Conservation (phyloP, 2,797 vertebrate species). For the Acanthurus leucopareius region DNA sequence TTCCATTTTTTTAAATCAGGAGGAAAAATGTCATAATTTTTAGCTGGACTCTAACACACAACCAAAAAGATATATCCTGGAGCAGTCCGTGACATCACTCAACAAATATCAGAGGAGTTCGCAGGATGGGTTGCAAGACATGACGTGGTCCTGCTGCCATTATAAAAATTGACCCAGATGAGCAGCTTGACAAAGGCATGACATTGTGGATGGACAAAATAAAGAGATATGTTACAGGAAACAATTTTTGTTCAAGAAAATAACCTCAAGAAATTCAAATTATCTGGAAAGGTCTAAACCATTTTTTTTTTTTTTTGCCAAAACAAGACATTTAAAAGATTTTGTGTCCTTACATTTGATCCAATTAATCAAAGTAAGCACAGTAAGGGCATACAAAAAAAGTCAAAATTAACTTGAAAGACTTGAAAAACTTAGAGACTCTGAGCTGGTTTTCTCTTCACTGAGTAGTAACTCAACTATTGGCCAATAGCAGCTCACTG, state of each 20-base stretch:
- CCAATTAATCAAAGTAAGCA: background rate
- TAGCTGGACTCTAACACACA: background rate
- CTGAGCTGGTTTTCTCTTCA: conserved; percentile 51
- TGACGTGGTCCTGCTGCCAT: background rate
- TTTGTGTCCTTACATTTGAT: conserved; percentile 4
- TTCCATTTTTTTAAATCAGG: background rate
- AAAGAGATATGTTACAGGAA: background rate
- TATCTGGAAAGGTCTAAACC: background rate
- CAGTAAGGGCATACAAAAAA: background rate
- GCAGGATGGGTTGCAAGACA: background rate
- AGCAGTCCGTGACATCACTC: background rate
- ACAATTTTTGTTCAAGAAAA: background rate
- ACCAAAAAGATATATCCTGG: background rate
- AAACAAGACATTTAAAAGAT: background rate
- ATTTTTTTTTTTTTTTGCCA: background rate
- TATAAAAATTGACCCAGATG: background rate
- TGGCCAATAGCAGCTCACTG: conserved; percentile 55
- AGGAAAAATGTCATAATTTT: background rate
- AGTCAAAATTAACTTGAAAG: background rate
- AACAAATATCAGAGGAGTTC: background rate
- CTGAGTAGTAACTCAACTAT: conserved; percentile 55
- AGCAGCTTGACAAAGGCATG: background rate
- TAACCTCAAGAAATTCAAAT: background rate
- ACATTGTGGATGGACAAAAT: background rate
- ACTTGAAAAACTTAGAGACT: conserved; percentile 35